Evolutionary conservation across 2,888 invertebrate genomes (phyloP), one percentile per base, ranked within the genome.

Genomic region (Rhodophaea formosa): DNA sequence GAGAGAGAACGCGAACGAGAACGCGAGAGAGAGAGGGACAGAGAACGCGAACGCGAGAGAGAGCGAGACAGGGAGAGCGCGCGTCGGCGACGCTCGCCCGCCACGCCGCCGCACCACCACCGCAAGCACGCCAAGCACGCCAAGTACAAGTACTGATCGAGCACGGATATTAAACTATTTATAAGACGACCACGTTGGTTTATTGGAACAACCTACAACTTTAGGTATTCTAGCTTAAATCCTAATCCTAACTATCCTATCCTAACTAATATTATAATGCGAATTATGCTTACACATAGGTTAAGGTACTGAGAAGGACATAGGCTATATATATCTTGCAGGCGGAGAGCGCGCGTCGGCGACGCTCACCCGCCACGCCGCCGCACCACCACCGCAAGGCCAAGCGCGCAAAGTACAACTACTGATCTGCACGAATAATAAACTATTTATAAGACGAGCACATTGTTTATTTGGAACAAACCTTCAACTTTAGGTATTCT

Each of bases 341-440:
- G 72, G n/a, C n/a, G 42, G 87, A 70, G 62, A 75, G 71, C 29
- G 84, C 81, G 53, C 69, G 56, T 1, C 68, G 88, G 44, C 75
- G 85, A 8, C 82, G 86, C 12, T 86, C 86, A 49, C 86, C 89
- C 14, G 80, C 85, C 77, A 86, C 91, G 72, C 88, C 89, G 32
- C 89, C 88, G 29, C 86, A 86, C 65, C 86, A 86, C 49, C 87
- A 88, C 62, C 74, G 88, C 56, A 89, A 89, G 60, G 68, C 68
- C 61, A 91, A 91, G 64, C 91, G 90, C 64, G 71, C 85, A 53
- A 91, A 91, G 70, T 88, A 91, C 62, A 91, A 90, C 68, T 89
- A 90, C 72, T 89, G 66, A 77, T 30, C 3, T 14, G 61, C 61
- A 61, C n/a, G n/a, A n/a, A n/a, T n/a, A 60, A 61, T 62, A 62